Percentiles rank a stretch among this genome's conserved stretches.
These are phyloP conservation scores for Tipula unca DNA, from an alignment of 2,888 invertebrate species.

Conservation along the genomic window DNA sequence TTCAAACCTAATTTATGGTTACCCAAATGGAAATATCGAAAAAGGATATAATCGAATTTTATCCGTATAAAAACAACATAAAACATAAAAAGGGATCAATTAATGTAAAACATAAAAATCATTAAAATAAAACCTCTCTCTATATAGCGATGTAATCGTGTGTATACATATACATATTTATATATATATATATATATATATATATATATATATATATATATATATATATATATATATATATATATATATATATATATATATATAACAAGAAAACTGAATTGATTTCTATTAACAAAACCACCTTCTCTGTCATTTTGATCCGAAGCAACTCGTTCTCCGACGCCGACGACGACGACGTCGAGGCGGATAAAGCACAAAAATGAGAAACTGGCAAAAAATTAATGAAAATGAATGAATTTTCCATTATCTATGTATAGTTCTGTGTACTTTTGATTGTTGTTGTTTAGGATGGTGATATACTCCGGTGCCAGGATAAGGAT, in stretches of 20 bases:
- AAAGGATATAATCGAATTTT: not conserved
- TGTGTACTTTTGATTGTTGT: not conserved
- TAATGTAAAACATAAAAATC: not conserved
- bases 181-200: no score
- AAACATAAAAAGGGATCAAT: not conserved
- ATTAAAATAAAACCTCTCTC: slow-evolving; percentile 2
- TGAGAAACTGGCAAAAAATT: not conserved
- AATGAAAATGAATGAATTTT: slow-evolving; percentile 2
- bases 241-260: not conserved
- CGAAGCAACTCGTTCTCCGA: not conserved
- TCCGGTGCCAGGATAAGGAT: not conserved
- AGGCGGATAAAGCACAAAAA: not conserved
- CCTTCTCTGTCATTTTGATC: not conserved
- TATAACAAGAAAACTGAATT: not conserved
- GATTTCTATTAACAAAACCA: not conserved
- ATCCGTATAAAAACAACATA: not conserved
- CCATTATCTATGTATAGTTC: not conserved
- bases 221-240: no score
- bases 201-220: no score
- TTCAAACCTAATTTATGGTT: not conserved
- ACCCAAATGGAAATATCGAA: not conserved
- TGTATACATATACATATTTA: no score
- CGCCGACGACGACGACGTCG: not conserved
- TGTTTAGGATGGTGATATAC: not conserved
- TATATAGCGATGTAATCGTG: no score